Conservation (phyloP, 2,797 vertebrate species). For the Erethizon dorsatum region DNA sequence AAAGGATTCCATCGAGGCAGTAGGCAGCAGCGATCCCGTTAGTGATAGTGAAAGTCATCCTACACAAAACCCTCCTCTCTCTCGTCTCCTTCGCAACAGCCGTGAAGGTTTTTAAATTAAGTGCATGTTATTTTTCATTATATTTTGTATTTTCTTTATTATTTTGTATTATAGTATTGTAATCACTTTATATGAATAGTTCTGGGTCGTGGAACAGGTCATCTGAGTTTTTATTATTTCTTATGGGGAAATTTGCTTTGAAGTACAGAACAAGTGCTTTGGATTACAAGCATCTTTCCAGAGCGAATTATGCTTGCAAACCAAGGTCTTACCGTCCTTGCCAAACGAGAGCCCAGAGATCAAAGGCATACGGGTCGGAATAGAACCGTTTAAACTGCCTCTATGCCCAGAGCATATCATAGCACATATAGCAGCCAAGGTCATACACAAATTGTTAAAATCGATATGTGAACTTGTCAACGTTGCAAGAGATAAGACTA, state of each 20-base stretch:
- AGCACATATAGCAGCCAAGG: not conserved
- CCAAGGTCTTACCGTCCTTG: not conserved
- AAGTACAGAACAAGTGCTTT: not conserved
- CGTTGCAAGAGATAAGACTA: not conserved
- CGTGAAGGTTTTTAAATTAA: not conserved
- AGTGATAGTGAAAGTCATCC: not conserved
- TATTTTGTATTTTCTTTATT: not conserved
- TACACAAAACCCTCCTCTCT: not conserved
- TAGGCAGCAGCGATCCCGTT: not conserved
- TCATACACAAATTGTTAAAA: not conserved
- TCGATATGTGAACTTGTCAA: not conserved
- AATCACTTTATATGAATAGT: not conserved
- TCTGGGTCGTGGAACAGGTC: not conserved
- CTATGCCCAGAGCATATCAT: rapidly evolving
- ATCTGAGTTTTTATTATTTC: not conserved
- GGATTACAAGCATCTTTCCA: not conserved
- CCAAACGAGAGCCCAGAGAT: not conserved
- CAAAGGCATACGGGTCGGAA: not conserved
- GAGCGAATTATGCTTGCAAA: not conserved
- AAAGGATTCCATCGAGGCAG: not conserved
- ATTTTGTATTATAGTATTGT: not conserved
- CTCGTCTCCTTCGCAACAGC: not conserved
- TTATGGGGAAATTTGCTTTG: not conserved
- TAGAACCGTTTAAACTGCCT: not conserved
- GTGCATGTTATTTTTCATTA: not conserved